Evolutionary conservation across 1,140 invertebrate genomes (phyloP).

Genomic region (Drosophila sturtevanti): DNA sequence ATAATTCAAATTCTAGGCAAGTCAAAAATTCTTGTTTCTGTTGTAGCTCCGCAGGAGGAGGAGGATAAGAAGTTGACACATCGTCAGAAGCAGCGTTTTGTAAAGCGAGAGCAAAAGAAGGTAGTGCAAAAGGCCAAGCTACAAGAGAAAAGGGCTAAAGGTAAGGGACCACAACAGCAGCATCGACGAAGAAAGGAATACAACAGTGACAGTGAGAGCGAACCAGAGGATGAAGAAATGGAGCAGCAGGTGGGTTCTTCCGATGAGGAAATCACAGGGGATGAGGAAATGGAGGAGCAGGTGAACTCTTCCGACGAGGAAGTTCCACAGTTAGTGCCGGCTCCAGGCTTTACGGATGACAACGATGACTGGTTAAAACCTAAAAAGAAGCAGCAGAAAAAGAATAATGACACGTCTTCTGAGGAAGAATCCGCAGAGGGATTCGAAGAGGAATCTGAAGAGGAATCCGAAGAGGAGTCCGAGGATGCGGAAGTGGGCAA

Average conservation of each 20-base stretch:
- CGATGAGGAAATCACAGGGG: conserved; percentile 45
- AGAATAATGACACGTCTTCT: neutral
- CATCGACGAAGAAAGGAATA: conserved; percentile 56
- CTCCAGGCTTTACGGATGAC: conserved; percentile 86
- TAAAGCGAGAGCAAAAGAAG: conserved; percentile 86
- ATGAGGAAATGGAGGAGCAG: conserved; percentile 40
- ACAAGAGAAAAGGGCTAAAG: conserved; percentile 76
- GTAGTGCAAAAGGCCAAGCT: conserved; percentile 82
- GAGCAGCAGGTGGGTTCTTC: conserved; percentile 34
- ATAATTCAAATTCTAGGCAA: neutral
- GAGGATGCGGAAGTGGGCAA: conserved; percentile 64
- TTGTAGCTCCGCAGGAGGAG: conserved; percentile 69
- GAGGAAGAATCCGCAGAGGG: conserved; percentile 34
- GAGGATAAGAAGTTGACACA: conserved; percentile 86
- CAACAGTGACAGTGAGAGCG: conserved; percentile 64
- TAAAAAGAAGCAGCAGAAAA: conserved; percentile 84
- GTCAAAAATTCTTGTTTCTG: neutral
- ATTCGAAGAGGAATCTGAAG: conserved; percentile 38
- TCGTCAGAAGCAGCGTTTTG: conserved; percentile 87
- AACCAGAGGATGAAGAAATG: conserved; percentile 57
- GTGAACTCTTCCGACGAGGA: conserved; percentile 43
- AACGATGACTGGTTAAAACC: conserved; percentile 88
- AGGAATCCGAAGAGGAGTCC: conserved; percentile 46
- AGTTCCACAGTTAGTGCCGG: conserved; percentile 53
- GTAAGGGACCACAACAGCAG: conserved; percentile 39